Evolutionary conservation across 2,797 vertebrate species (phyloP).

Genomic region (Xenops minutus): DNA sequence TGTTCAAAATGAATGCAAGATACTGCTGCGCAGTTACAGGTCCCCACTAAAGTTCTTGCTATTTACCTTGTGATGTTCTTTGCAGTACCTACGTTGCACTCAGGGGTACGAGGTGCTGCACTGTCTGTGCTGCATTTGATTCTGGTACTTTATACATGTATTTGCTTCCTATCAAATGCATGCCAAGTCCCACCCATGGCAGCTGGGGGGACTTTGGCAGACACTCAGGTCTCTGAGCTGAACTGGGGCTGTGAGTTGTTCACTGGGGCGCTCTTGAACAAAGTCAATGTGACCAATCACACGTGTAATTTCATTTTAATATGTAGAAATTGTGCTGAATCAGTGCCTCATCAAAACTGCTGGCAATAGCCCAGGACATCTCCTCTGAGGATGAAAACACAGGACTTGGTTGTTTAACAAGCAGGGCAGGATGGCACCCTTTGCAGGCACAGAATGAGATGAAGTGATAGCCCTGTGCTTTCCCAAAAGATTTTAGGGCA

Average conservation of each 20-base stretch:
- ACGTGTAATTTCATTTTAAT: neutral
- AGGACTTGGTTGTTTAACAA: neutral
- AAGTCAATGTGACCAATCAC: neutral
- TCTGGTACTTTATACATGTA: neutral
- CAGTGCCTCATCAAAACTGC: neutral
- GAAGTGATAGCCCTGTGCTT: fast-evolving
- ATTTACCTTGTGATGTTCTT: neutral
- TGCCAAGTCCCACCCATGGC: neutral
- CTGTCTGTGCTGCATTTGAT: neutral
- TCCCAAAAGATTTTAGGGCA: neutral
- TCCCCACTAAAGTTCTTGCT: neutral
- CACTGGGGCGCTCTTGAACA: neutral
- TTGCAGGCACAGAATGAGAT: neutral
- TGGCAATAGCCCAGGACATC: neutral
- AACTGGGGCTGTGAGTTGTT: neutral
- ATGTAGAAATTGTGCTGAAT: neutral
- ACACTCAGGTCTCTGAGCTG: neutral
- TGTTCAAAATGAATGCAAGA: conserved; percentile 17
- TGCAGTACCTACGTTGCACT: fast-evolving
- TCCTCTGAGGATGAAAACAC: neutral
- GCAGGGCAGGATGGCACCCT: neutral
- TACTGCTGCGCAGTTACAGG: neutral
- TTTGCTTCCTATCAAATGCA: neutral
- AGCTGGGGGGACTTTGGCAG: neutral
- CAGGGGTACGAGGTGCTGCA: neutral